Percentiles rank a stretch among this genome's conserved stretches.
phyloP scores from a whole-genome alignment of 2,113 vertebrate genomes.

The Tyrannus savana region DNA sequence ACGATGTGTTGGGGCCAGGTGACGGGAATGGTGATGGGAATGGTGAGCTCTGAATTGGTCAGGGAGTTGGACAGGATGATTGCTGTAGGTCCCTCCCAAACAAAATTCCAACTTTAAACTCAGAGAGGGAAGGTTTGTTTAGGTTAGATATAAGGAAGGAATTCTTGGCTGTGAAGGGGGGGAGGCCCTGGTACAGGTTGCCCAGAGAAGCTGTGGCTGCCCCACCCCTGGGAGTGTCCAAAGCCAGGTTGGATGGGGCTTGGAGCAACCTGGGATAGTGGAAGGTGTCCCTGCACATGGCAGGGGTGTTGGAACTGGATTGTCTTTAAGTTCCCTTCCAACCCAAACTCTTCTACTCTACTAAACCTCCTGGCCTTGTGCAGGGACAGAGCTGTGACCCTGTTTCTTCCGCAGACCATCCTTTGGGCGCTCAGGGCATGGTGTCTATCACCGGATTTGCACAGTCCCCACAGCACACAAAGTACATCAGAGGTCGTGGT shows the following conservation, averaged over 20 bases:
- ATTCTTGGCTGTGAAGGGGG: neutral
- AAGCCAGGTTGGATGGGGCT: neutral
- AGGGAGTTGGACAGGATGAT: neutral
- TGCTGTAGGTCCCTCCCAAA: fast-evolving
- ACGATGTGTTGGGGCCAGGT: neutral
- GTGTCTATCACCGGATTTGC: fast-evolving
- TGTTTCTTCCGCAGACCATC: neutral
- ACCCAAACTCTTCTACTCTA: neutral
- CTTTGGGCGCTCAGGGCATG: fast-evolving
- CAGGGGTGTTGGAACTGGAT: fast-evolving
- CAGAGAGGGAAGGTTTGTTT: neutral
- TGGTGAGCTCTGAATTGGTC: neutral
- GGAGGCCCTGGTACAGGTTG: neutral
- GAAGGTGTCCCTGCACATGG: fast-evolving
- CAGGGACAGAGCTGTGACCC: neutral
- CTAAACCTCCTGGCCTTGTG: fast-evolving
- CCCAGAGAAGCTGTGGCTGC: neutral
- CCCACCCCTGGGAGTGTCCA: neutral
- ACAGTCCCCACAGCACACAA: fast-evolving
- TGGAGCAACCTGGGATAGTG: neutral
- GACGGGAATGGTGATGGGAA: neutral
- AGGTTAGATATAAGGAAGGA: fast-evolving
- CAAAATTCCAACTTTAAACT: neutral
- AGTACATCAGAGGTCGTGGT: fast-evolving
- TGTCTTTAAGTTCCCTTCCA: neutral